Conservation (phyloP, 2,888 invertebrate species). For the Hyposoter didymator region DNA sequence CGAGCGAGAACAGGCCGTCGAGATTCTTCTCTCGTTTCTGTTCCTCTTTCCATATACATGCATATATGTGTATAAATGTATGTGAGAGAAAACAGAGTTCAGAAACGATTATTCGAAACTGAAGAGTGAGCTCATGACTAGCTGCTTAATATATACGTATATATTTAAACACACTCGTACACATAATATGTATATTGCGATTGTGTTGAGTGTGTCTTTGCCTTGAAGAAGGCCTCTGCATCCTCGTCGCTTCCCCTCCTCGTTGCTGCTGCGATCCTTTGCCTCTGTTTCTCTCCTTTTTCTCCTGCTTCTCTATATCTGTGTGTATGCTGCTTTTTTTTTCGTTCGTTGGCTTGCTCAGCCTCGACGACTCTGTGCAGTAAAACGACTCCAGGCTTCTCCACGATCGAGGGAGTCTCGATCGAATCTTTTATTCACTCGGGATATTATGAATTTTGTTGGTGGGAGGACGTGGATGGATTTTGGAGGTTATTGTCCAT, state of each 20-base stretch:
- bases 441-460: neutral
- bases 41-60: neutral
- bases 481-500: constrained; percentile 5
- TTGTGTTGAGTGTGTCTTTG: constrained; percentile 44
- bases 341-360: constrained; percentile 32
- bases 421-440: constrained; percentile 6
- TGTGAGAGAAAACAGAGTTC: constrained; percentile 21
- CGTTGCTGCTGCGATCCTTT: constrained; percentile 38
- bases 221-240: constrained; percentile 45
- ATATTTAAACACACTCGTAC: neutral
- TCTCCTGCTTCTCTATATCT: neutral
- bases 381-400: constrained; percentile 38
- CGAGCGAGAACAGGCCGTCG: constrained; percentile 51
- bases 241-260: constrained; percentile 48
- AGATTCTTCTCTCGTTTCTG: constrained; percentile 54
- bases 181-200: neutral
- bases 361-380: constrained; percentile 48
- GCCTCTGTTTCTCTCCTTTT: constrained; percentile 13
- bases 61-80: neutral
- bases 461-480: neutral
- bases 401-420: constrained; percentile 41
- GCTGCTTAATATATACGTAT: constrained; percentile 31
- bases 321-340: constrained; percentile 23
- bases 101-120: constrained; percentile 63
- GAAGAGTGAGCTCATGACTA: constrained; percentile 47